These are phyloP conservation scores for Magallana ariakensis DNA, from an alignment of 1,140 invertebrate species.

Conservation along the genomic window DNA sequence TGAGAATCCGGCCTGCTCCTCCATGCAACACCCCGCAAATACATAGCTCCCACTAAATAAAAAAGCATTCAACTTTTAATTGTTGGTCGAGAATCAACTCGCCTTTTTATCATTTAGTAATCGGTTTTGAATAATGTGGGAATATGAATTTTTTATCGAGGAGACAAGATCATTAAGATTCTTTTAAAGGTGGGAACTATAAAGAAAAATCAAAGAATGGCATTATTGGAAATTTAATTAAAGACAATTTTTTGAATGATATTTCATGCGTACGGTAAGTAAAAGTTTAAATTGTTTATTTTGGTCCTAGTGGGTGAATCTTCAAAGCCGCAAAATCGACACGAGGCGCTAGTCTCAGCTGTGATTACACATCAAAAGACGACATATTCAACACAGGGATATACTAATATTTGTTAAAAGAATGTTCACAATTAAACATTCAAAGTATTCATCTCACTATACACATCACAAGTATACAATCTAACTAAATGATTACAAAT, in stretches of 20 bases:
- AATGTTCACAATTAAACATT: too few relatives aligned
- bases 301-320: constrained; percentile 15
- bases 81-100: constrained; percentile 23
- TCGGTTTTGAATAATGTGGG: constrained; percentile 28
- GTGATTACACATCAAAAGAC: constrained; percentile 9
- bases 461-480: too few relatives aligned
- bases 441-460: too few relatives aligned
- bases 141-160: not conserved
- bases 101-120: constrained; percentile 22
- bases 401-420: not conserved
- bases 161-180: constrained; percentile 36
- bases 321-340: not conserved
- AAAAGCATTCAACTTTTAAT: constrained; percentile 33
- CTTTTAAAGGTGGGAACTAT: constrained; percentile 25
- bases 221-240: constrained; percentile 28
- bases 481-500: too few relatives aligned
- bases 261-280: constrained; percentile 25
- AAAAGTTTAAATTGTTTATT: constrained; percentile 38
- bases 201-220: constrained; percentile 10
- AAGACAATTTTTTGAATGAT: constrained; percentile 22
- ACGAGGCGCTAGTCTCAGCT: not conserved
- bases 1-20: not conserved
- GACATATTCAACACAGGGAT: not conserved
- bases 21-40: not conserved
- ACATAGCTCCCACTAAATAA: not conserved